phyloP scores from a whole-genome alignment of 2,888 invertebrate species.

The Rhagonycha fulva region DNA sequence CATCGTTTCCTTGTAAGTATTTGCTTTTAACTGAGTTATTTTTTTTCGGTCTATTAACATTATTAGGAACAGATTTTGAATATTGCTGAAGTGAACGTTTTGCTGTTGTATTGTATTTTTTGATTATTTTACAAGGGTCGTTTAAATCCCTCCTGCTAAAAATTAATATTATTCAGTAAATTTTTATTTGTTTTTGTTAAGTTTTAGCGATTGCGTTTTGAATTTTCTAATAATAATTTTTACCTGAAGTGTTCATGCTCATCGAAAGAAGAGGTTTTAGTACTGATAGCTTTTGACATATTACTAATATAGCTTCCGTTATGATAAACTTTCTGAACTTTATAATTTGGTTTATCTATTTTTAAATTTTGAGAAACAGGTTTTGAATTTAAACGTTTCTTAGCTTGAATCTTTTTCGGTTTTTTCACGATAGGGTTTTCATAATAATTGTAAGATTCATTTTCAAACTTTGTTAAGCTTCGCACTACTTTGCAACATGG shows the following conservation, averaged over 20 bases:
- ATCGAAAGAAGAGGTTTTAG: not conserved
- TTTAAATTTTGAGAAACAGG: not conserved
- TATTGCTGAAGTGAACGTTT: not conserved
- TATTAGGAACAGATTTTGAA: not conserved
- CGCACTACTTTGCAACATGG: not conserved
- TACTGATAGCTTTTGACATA: not conserved
- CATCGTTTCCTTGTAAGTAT: not conserved
- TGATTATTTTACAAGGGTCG: not conserved
- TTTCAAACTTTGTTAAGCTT: not conserved
- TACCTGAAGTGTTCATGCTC: not conserved
- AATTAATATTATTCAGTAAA: not conserved
- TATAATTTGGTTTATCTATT: slow-evolving; percentile 6
- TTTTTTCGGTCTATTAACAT: not conserved
- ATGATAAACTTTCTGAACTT: slow-evolving; percentile 1
- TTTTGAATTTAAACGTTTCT: not conserved
- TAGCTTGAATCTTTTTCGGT: not conserved
- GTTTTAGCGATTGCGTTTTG: not conserved
- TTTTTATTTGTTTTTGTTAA: not conserved
- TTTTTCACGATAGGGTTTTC: not conserved
- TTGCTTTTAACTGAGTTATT: not conserved
- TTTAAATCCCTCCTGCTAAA: not conserved
- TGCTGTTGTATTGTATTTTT: not conserved
- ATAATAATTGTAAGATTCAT: not conserved
- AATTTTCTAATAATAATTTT: not conserved
- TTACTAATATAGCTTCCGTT: not conserved